phyloP scores from a whole-genome alignment of 2,888 invertebrate genomes.

The Myathropa florea region DNA sequence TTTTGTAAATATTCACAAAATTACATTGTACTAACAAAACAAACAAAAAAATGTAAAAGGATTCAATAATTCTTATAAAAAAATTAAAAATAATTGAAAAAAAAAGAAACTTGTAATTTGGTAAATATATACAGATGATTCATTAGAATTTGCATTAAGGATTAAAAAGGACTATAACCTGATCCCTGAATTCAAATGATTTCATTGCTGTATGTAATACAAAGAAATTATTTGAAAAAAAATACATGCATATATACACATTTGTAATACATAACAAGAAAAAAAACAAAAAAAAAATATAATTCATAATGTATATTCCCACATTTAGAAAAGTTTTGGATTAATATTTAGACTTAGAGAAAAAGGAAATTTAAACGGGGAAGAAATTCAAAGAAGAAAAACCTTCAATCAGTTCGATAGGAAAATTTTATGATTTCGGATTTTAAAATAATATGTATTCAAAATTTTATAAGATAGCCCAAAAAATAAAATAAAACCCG shows the following conservation, averaged over 20 bases:
- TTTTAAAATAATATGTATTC: slow-evolving; percentile 58
- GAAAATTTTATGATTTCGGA: slow-evolving; percentile 67
- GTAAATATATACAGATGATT: slow-evolving; percentile 68
- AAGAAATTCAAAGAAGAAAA: slow-evolving; percentile 31
- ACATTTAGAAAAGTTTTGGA: slow-evolving; percentile 60
- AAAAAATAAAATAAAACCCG: slow-evolving; percentile 35
- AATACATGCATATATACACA: slow-evolving; percentile 29
- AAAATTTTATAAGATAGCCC: slow-evolving; percentile 63
- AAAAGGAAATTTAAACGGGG: not conserved
- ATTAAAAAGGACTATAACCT: slow-evolving; percentile 1
- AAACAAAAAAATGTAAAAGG: slow-evolving; percentile 27
- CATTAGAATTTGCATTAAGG: slow-evolving; percentile 32
- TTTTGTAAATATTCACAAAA: slow-evolving; percentile 80
- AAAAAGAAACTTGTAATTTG: slow-evolving; percentile 65
- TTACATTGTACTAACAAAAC: slow-evolving; percentile 55
- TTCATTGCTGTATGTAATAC: slow-evolving; percentile 71
- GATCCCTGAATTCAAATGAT: slow-evolving; percentile 39
- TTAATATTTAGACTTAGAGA: slow-evolving; percentile 31
- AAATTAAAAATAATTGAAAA: slow-evolving; percentile 38
- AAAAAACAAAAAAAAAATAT: slow-evolving; percentile 6
- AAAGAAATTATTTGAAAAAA: slow-evolving; percentile 68
- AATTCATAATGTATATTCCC: slow-evolving; percentile 69
- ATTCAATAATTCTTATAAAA: slow-evolving; percentile 42
- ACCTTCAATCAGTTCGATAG: slow-evolving; percentile 56
- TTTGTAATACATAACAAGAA: slow-evolving; percentile 37